Evolutionary conservation across 2,797 vertebrate genomes (phyloP).

Genomic region (Okamejei kenojei): DNA sequence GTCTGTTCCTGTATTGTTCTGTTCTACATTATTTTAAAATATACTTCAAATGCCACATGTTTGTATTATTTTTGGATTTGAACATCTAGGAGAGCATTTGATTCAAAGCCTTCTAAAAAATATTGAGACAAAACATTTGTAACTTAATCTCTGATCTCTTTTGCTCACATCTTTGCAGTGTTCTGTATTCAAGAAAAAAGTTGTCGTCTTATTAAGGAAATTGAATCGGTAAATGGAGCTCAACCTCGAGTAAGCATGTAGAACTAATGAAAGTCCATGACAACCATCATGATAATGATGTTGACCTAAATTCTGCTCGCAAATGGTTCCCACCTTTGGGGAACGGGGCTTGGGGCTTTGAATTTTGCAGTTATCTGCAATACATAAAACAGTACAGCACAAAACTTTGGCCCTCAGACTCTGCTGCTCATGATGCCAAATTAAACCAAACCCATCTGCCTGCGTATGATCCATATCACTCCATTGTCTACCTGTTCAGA

Average conservation of each 20-base stretch:
- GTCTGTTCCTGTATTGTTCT: too few species aligned
- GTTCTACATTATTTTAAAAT: too few species aligned
- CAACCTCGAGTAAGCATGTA: background rate
- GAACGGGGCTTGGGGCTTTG: background rate
- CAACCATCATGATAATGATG: background rate
- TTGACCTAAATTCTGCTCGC: background rate
- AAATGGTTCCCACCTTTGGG: too few species aligned
- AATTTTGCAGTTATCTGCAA: background rate
- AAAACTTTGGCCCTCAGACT: too few species aligned
- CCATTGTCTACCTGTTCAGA: too few species aligned
- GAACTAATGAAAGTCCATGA: background rate
- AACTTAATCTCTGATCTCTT: background rate
- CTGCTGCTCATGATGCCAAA: too few species aligned
- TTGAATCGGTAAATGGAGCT: background rate
- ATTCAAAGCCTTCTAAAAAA: background rate
- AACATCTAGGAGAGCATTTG: background rate
- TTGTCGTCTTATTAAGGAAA: background rate
- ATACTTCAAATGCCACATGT: background rate
- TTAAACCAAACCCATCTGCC: too few species aligned
- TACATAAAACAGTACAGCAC: too few species aligned
- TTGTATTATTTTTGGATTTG: background rate
- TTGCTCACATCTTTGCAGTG: background rate
- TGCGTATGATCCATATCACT: too few species aligned
- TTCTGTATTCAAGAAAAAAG: background rate
- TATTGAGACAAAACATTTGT: background rate